A percentile compares a stretch with the other conserved stretches of the same genome.
Evolutionary conservation across 2,797 vertebrate genomes (phyloP).

Genomic region (Syncerus caffer): DNA sequence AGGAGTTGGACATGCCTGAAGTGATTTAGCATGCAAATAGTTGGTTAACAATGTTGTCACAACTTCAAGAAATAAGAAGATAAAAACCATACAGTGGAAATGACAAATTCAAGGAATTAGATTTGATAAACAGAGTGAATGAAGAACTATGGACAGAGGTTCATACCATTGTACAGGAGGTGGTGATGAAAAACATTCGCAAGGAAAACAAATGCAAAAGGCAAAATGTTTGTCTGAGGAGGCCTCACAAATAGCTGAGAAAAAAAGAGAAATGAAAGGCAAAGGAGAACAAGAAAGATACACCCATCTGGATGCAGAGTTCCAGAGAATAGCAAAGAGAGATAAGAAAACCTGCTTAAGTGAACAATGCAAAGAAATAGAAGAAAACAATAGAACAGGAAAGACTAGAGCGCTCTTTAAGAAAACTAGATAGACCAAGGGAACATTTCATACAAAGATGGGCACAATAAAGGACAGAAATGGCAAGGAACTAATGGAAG

Average conservation of each 20-base stretch:
- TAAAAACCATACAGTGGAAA: neutral
- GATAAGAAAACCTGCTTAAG: neutral
- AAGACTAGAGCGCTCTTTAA: neutral
- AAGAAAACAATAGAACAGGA: neutral
- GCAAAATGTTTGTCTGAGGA: neutral
- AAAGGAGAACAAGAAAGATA: neutral
- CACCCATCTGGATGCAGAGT: neutral
- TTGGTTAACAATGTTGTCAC: neutral
- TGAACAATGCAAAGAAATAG: neutral
- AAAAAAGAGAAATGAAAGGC: neutral
- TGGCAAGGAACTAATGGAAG: neutral
- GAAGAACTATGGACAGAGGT: neutral
- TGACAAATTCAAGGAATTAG: neutral
- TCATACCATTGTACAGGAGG: neutral
- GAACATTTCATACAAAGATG: neutral
- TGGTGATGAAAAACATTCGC: accelerated
- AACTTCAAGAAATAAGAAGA: neutral
- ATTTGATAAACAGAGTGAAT: neutral
- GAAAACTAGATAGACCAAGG: neutral
- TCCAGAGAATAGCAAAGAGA: neutral
- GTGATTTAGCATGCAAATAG: neutral
- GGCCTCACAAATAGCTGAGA: neutral
- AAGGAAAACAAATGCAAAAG: neutral
- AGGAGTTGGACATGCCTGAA: neutral
- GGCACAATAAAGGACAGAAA: neutral